Evolutionary conservation across 1,140 invertebrate species (phyloP).

Genomic region (Caenorhabditis elegans): DNA sequence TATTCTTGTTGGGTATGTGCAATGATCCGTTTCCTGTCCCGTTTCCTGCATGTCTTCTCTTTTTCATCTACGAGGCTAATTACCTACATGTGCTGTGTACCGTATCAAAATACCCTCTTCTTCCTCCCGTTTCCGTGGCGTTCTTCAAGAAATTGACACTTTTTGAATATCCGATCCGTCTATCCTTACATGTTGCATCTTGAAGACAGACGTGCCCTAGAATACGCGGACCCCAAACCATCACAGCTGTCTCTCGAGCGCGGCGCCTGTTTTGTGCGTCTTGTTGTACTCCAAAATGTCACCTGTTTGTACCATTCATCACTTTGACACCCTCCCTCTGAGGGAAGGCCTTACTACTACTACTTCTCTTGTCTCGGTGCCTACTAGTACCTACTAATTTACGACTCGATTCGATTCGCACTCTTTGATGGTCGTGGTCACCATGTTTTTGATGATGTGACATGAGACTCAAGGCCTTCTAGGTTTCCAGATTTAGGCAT

Average conservation of each 20-base stretch:
- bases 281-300: conserved; percentile 20
- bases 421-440: conserved; percentile 22
- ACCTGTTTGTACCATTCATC: conserved; percentile 33
- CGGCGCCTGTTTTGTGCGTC: conserved; percentile 11
- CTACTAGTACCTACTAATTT: conserved; percentile 33
- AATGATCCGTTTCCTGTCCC: conserved; percentile 28
- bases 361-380: conserved; percentile 30
- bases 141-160: conserved; percentile 27
- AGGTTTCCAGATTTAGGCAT: not conserved
- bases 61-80: conserved; percentile 17
- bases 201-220: not conserved
- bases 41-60: not conserved
- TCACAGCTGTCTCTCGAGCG: conserved; percentile 16
- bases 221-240: not conserved
- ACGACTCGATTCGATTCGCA: conserved; percentile 26
- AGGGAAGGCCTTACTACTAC: not conserved
- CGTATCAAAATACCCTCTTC: conserved; percentile 21
- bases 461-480: not conserved
- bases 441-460: conserved; percentile 31
- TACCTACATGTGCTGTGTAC: conserved; percentile 27
- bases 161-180: not conserved
- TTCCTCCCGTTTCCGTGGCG: not conserved
- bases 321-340: conserved; percentile 16
- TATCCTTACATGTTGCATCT: not conserved
- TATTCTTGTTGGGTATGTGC: conserved; percentile 26